These are phyloP conservation scores for Hydrophis major DNA, from an alignment of 2,797 vertebrate species.

Conservation along the genomic window DNA sequence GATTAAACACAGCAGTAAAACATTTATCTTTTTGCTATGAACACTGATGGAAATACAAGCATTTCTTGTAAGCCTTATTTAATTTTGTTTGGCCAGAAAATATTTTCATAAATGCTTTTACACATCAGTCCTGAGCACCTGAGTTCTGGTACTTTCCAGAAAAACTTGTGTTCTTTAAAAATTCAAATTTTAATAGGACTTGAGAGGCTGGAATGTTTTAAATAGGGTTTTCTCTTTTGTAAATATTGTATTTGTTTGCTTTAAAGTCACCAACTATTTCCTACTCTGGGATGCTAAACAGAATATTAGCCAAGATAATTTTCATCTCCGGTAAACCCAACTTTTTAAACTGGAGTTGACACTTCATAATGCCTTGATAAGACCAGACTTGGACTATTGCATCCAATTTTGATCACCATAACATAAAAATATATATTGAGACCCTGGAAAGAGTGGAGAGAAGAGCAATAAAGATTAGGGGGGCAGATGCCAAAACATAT, in stretches of 20 bases:
- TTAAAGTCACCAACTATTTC: background rate
- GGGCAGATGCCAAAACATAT: background rate
- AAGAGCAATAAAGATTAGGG: background rate
- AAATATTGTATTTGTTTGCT: background rate
- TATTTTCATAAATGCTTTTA: background rate
- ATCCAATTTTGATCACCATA: too few species aligned
- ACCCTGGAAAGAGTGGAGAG: background rate
- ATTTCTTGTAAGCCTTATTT: conserved; percentile 4
- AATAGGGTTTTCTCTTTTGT: background rate
- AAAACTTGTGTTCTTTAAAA: background rate
- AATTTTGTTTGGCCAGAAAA: background rate
- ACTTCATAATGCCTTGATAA: background rate
- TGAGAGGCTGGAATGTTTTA: background rate
- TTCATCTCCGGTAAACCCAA: background rate
- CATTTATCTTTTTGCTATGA: conserved; percentile 36
- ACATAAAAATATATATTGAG: too few species aligned
- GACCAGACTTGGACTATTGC: background rate
- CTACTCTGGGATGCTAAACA: background rate
- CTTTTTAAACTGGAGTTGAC: background rate
- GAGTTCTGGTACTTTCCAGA: background rate
- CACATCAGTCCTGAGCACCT: background rate
- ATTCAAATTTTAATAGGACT: background rate
- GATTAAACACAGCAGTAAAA: conserved; percentile 15
- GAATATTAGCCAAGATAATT: background rate
- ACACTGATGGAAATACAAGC: conserved; percentile 15